Evolutionary conservation across 2,113 vertebrate species (phyloP), one percentile per base, ranked within the genome.

Genomic region (human (Homo sapiens)): DNA sequence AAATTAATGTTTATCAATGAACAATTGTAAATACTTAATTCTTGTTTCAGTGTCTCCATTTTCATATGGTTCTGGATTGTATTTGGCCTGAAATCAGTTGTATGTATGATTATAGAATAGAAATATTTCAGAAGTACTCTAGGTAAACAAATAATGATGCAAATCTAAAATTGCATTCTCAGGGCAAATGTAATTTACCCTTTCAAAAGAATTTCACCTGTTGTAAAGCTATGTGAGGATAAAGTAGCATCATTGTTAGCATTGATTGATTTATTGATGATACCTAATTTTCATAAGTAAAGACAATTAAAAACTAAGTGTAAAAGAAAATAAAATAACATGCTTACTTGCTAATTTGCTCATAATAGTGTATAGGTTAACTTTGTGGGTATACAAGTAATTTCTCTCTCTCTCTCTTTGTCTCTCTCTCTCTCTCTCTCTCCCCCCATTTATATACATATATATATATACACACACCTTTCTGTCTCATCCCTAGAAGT

Each of bases 401-500:
- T 55, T 6, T 23, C 10, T 38, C 14, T 57, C 59, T 11, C 0
- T 85, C 27, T 86, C 85, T 89, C 16, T 68, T 3, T 68, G 14
- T 64, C 22, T 38, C 22, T 52, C 64, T 50, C 38, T 17, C 40
- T 40, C 25, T 18, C 12, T 73, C 38, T 68, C 61, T 82, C 1
- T 1, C n/a, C n/a, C 55, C 66, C 2, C 27, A 4, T 76, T 38
- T 38, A 18, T 73, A 11, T 73, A 38, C 10, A 25, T 61, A 25
- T 1, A 10, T 3, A 30, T 5, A 30, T 13, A 13, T 5, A 30
- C 23, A 68, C 7, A 38, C 17, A 2, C 17, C 35, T 72, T 72
- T 72, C 35, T 72, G 3, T 72, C 93, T 96, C 40, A 61, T 78
- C 91, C 79, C 38, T 97, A 99, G 99, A 99, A 99, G 97, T 99